A percentile compares a stretch with the other conserved stretches of the same genome.
Evolutionary conservation across 1,140 invertebrate species (phyloP).

Genomic region (Neuroterus valhalla): DNA sequence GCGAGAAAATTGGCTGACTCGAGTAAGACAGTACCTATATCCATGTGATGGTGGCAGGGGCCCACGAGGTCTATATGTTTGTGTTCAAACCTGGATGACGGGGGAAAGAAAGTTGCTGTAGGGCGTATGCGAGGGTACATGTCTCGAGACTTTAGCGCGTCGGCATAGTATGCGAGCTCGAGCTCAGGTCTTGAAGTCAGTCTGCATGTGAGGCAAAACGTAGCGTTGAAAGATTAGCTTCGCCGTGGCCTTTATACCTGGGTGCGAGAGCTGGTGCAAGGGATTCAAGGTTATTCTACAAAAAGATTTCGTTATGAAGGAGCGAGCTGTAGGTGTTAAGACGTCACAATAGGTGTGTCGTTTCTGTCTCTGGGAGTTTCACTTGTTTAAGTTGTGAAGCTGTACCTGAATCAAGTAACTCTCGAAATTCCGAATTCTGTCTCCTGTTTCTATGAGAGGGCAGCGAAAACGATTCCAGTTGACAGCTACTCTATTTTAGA

Average conservation of each 20-base stretch:
- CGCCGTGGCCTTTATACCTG: no score
- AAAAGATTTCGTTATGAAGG: slow-evolving; percentile 44
- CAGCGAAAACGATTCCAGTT: not conserved
- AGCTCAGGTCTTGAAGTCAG: no score
- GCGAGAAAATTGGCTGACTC: no score
- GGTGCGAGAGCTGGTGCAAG: no score
- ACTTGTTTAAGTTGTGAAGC: slow-evolving; percentile 20
- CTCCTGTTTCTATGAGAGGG: slow-evolving; percentile 8
- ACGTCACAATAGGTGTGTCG: slow-evolving; percentile 37
- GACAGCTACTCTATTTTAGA: slow-evolving; percentile 47
- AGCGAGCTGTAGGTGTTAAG: slow-evolving; percentile 25
- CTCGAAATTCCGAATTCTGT: not conserved
- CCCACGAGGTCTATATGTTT: no score
- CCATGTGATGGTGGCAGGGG: no score
- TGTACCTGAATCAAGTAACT: not conserved
- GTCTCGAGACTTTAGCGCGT: no score
- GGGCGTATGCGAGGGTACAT: not conserved
- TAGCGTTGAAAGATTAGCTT: no score
- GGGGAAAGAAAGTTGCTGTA: not conserved
- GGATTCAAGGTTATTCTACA: slow-evolving; percentile 57
- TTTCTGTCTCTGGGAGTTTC: slow-evolving; percentile 21
- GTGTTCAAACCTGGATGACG: not conserved
- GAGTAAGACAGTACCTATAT: no score
- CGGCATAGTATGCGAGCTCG: no score
- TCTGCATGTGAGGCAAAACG: no score